Percentiles rank a stretch among this genome's conserved stretches.
phyloP scores from a whole-genome alignment of 2,888 invertebrate genomes.

The Eristalis pertinax region DNA sequence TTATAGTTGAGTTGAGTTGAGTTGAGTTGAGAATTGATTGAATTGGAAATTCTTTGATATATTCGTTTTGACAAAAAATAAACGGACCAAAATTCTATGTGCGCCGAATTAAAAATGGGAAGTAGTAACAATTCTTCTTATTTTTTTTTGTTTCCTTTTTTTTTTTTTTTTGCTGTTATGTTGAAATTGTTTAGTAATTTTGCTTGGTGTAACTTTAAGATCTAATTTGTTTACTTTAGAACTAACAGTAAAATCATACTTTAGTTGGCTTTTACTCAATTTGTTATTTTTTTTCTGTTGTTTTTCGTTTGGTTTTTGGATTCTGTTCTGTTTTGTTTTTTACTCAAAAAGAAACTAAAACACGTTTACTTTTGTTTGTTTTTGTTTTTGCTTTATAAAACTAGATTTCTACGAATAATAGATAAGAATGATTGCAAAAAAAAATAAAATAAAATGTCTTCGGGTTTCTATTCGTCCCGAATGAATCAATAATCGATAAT shows the following conservation, averaged over 20 bases:
- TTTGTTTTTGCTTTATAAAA: constrained; percentile 45
- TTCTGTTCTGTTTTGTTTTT: constrained; percentile 7
- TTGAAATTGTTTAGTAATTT: constrained; percentile 13
- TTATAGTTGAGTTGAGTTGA: too few relatives aligned
- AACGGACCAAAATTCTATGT: constrained; percentile 12
- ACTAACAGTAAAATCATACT: constrained; percentile 43
- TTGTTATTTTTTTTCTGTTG: not conserved
- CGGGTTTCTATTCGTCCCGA: constrained; percentile 59
- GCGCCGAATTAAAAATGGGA: not conserved
- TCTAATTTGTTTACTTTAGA: constrained; percentile 41
- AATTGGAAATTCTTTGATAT: not conserved
- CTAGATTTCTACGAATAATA: constrained; percentile 68
- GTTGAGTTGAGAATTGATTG: constrained; percentile 42
- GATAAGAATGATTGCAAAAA: constrained; percentile 68
- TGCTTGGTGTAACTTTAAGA: constrained; percentile 11
- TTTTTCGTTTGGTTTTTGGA: constrained; percentile 8
- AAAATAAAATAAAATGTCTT: constrained; percentile 26
- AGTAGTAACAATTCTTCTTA: not conserved
- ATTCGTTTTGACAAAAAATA: not conserved
- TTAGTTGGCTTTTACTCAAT: constrained; percentile 35
- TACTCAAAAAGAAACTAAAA: constrained; percentile 29
- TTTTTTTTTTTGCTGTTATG: not conserved
- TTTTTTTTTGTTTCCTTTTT: too few relatives aligned
- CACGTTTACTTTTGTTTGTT: constrained; percentile 26
- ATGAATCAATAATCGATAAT: constrained; percentile 49